phyloP scores from a whole-genome alignment of 64 coral and sea anemone species.

The Stichodactyla helianthus region DNA sequence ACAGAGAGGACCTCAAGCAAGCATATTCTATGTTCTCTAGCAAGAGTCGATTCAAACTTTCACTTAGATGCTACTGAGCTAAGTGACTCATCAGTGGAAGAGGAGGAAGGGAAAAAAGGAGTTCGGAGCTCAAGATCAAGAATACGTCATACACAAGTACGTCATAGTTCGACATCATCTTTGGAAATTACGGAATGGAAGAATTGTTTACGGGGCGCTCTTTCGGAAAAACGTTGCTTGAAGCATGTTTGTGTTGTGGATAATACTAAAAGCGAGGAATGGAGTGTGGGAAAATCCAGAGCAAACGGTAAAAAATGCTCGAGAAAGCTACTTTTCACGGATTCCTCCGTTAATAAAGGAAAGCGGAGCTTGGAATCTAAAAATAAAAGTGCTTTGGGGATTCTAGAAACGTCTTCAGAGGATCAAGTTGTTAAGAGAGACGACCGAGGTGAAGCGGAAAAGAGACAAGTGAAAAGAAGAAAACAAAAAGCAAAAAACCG shows the following conservation, averaged over 20 bases:
- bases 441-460: not conserved
- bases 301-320: not conserved
- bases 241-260: not conserved
- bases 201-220: not conserved
- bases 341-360: not conserved
- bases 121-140: slow-evolving; percentile 1
- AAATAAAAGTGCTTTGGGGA: not conserved
- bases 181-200: slow-evolving; percentile 19
- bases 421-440: not conserved
- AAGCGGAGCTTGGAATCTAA: not conserved
- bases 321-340: not conserved
- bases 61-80: not conserved
- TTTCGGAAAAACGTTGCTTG: not conserved
- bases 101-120: not conserved
- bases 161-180: slow-evolving; percentile 12
- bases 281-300: not conserved
- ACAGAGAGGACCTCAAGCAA: slow-evolving; percentile 57
- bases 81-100: not conserved
- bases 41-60: slow-evolving; percentile 49
- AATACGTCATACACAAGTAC: not conserved
- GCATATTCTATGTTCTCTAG: slow-evolving; percentile 63
- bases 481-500: not conserved
- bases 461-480: not conserved
- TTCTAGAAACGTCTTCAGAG: not conserved
- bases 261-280: not conserved